Evolutionary conservation across 2,888 invertebrate species (phyloP).

Genomic region (Sceliomorpha sp.): DNA sequence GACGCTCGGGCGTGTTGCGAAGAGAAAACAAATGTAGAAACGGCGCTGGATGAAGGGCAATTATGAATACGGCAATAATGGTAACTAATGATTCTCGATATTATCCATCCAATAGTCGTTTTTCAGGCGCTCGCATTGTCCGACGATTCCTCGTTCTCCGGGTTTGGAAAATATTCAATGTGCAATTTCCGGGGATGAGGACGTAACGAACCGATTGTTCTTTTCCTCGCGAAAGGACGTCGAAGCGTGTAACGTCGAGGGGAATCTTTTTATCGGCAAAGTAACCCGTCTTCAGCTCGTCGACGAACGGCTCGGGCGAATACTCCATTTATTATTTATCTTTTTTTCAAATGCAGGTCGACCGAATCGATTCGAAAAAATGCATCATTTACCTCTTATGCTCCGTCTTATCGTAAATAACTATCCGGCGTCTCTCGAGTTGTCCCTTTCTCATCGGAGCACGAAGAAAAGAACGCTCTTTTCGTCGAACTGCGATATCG

Average conservation of each 20-base stretch:
- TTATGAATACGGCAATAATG: constrained; percentile 23
- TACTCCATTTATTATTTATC: no score
- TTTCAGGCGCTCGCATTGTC: constrained; percentile 26
- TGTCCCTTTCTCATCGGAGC: no score
- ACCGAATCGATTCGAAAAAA: constrained; percentile 38
- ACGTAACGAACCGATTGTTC: constrained; percentile 60
- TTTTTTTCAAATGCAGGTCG: constrained; percentile 38
- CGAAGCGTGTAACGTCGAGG: constrained; percentile 39
- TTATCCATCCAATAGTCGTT: constrained; percentile 23
- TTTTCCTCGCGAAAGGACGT: constrained; percentile 42
- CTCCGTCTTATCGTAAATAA: no score
- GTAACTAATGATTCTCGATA: constrained; percentile 28
- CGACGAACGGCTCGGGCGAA: constrained; percentile 28
- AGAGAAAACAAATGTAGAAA: constrained; percentile 8
- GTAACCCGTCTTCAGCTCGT: constrained; percentile 45
- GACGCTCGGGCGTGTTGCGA: no score
- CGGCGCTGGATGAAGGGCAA: constrained; percentile 11
- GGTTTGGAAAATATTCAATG: constrained; percentile 54
- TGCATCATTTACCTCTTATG: constrained; percentile 6
- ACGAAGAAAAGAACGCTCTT: no score
- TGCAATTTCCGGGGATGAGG: constrained; percentile 41
- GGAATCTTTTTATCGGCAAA: constrained; percentile 46
- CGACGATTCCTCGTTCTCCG: constrained; percentile 18
- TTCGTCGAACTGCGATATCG: no score
- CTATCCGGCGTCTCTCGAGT: no score